phyloP scores from a whole-genome alignment of 2,888 invertebrate genomes.

The Pseudococcus longispinus region DNA sequence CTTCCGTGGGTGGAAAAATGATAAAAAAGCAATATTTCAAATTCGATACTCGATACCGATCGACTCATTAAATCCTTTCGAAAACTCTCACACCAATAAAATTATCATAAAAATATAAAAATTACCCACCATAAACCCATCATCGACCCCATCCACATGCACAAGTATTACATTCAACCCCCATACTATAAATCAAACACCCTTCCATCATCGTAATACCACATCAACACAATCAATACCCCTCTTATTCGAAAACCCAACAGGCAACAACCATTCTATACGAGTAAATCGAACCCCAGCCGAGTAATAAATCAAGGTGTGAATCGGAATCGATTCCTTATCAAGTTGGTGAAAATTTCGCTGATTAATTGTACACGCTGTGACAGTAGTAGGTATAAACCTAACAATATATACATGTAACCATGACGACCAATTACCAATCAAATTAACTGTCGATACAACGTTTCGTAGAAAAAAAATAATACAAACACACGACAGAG shows the following conservation, averaged over 20 bases:
- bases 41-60: no score
- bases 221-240: not conserved
- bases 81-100: no score
- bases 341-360: not conserved
- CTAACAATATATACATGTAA: conserved; percentile 11
- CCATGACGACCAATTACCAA: conserved; percentile 24
- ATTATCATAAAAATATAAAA: no score
- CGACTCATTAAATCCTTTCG: no score
- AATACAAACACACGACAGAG: not conserved
- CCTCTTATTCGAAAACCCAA: no score
- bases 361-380: conserved; percentile 6
- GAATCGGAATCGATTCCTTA: not conserved
- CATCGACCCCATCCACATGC: no score
- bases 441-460: conserved; percentile 10
- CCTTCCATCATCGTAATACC: not conserved
- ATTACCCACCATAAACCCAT: no score
- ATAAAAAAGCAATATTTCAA: no score
- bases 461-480: not conserved
- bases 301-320: conserved; percentile 3
- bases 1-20: no score
- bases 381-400: not conserved
- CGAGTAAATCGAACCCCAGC: not conserved
- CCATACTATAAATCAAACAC: no score
- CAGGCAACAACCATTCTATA: not conserved
- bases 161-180: no score